Base-by-base conservation (phyloP, 2,888 invertebrate genomes). In the Thysanoteuthis rhombus region DNA sequence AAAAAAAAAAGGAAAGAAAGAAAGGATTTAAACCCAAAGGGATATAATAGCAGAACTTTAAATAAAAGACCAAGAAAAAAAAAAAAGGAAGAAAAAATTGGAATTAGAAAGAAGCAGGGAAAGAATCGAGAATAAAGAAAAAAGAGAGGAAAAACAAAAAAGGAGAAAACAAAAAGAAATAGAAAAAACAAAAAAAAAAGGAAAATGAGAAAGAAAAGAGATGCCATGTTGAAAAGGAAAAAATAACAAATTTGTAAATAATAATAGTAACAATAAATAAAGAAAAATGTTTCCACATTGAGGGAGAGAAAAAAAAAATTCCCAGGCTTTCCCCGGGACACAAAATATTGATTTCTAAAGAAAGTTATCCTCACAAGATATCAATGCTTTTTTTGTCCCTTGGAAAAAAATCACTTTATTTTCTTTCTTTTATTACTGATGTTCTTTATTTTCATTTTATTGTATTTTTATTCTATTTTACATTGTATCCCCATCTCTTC, bases 291-390 rank as follows among this genome's bases (percentile, higher is more conserved):
- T n/a, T n/a, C 10, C 19, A 19, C n/a, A 12, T 32, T 10, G 75
- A 75, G 75, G 19, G 75, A n/a, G 8, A 75, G n/a, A 36, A 36
- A 75, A 36, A 75, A 36, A 36, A 3, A n/a, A 22, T 36, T 75
- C 32, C 75, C n/a, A n/a, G 12, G 16, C 75, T 75, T 75, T 75
- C 75, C 75, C 75, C n/a, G n/a, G n/a, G 75, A 75, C 75, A 75
- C 75, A 75, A 75, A 75, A 75, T 75, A 75, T 75, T 75, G 75
- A 75, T 75, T 75, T 75, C 75, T 75, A 75, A 75, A 75, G n/a
- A 75, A 75, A 75, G 75, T 75, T 75, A 36, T 75, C n/a, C 75
- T 75, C 75, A n/a, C n/a, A n/a, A 75, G 75, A 75, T 75, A 75
- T 75, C 75, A 75, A n/a, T 75, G n/a, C n/a, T 75, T 52, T 75